Percentiles rank a stretch among this genome's conserved stretches.
phyloP scores from a whole-genome alignment of 1,140 invertebrate genomes.

The Drosophila ananassae region DNA sequence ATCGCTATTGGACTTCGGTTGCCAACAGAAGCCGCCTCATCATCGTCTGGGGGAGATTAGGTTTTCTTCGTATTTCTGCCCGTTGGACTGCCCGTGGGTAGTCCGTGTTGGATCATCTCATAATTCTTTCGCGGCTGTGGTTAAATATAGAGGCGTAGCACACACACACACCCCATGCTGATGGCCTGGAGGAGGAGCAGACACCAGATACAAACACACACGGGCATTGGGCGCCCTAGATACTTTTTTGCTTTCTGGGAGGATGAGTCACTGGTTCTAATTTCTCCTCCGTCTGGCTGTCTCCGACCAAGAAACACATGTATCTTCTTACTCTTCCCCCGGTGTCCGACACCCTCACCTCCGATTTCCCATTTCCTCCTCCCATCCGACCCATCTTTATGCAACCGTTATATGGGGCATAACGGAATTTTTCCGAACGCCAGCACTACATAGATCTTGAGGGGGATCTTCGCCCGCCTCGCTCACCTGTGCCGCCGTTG shows the following conservation, averaged over 20 bases:
- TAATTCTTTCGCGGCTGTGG: constrained; percentile 12
- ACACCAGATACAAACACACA: constrained; percentile 11
- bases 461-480: neutral
- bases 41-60: constrained; percentile 4
- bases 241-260: constrained; percentile 36
- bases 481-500: constrained; percentile 8
- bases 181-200: constrained; percentile 48
- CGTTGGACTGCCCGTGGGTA: neutral
- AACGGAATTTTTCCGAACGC: constrained; percentile 29
- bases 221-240: constrained; percentile 40
- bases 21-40: constrained; percentile 11
- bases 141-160: constrained; percentile 33
- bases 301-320: constrained; percentile 40
- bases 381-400: constrained; percentile 20
- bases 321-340: constrained; percentile 4
- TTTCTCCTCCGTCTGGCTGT: constrained; percentile 36
- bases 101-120: constrained; percentile 18
- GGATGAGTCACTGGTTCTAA: constrained; percentile 51
- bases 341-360: too few species aligned
- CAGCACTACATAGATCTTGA: constrained; percentile 2
- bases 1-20: neutral
- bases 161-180: constrained; percentile 4
- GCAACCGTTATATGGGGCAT: constrained; percentile 37
- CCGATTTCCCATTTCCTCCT: neutral
- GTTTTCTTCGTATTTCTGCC: neutral